Evolutionary conservation across 1,140 invertebrate species (phyloP), one percentile per base, ranked within the genome.

Genomic region (Magallana ariakensis): DNA sequence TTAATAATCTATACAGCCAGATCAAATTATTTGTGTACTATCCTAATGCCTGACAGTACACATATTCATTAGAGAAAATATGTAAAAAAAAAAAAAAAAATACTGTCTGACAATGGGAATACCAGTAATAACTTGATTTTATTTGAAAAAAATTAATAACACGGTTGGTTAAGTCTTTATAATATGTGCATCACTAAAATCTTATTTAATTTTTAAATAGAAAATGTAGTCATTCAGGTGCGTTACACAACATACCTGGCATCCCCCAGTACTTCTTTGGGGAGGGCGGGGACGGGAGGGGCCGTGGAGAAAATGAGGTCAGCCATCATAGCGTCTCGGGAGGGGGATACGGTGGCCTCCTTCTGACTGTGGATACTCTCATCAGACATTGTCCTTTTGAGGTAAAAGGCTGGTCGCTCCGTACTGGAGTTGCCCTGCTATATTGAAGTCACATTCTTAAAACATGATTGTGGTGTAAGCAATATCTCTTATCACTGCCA

Each of bases 251-350:
- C 6, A 15, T 92, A 96, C 95, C 95, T 96, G 91, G 96, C 96
- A 90, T 96, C 95, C 91, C 96, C 96, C 15, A 95, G 94, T 85
- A 95, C 92, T 91, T 96, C 96, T 94, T 95, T 13, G 95, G 95
- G 13, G 6, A 80, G 19, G 15, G 86, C 82, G 58, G 82, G 96
- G 95, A 84, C 82, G 10, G 96, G 96, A 9, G 96, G 96, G 5
- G 97, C 97, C 94, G 96, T 96, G 8, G 96, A 97, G 58, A 97
- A 95, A 90, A 97, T 97, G 46, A 97, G 96, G 92, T 97, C 96
- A 46, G 86, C 89, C 22, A 87, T 62, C 26, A 89, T 89, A 60
- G 62, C 89, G 53, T 87, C 92, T 86, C n/a, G 90, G 75, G 90
- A 33, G 87, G 91, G 82, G 80, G 89, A 58, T 19, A 82, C 19